Evolutionary conservation across 2,113 vertebrate genomes (phyloP).

Genomic region (Galbula dea): DNA sequence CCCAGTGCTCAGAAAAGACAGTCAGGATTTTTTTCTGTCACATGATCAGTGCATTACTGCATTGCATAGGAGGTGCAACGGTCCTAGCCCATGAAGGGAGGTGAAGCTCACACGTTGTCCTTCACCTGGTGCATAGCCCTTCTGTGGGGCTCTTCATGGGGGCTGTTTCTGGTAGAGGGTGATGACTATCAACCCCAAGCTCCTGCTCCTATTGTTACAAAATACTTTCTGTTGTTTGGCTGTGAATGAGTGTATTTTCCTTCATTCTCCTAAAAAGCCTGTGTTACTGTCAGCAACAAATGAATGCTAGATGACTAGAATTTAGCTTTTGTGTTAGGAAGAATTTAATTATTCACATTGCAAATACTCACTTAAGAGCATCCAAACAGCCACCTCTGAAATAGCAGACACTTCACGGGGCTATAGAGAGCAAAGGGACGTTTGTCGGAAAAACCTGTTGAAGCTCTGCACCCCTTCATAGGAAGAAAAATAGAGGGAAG

Average conservation of each 20-base stretch:
- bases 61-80: background rate
- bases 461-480: background rate
- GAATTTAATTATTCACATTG: background rate
- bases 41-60: background rate
- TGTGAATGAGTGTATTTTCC: background rate
- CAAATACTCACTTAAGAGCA: background rate
- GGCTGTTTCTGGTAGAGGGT: background rate
- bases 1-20: background rate
- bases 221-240: background rate
- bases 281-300: background rate
- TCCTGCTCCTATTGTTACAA: background rate
- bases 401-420: background rate
- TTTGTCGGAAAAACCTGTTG: background rate
- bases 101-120: background rate
- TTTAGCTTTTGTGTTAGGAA: background rate
- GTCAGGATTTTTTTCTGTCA: background rate
- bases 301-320: background rate
- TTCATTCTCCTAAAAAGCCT: background rate
- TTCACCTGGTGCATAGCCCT: background rate
- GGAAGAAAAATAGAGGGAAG: background rate
- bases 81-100: background rate
- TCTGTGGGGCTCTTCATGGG: fast-evolving
- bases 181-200: too few relatives aligned
- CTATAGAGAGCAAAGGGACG: background rate
- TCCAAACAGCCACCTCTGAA: background rate